Percentiles rank a stretch among this genome's conserved stretches.
phyloP scores from a whole-genome alignment of 2,888 invertebrate species.

The Amblyjoppa proteus region DNA sequence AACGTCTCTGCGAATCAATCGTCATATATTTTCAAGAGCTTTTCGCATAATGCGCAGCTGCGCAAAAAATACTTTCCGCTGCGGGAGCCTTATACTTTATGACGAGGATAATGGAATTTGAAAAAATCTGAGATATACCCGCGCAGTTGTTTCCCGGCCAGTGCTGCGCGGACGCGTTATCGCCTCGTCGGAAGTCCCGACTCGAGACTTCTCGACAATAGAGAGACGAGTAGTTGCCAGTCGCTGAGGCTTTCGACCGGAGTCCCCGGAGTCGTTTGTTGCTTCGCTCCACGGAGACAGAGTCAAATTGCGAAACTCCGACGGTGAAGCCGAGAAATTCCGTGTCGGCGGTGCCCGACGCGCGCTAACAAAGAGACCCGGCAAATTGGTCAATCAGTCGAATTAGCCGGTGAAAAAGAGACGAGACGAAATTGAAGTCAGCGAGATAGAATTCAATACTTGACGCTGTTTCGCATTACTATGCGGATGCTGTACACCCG shows the following conservation, averaged over 20 bases:
- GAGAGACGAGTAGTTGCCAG: constrained; percentile 20
- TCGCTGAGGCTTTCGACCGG: constrained; percentile 29
- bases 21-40: neutral
- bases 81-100: neutral
- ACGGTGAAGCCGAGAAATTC: constrained; percentile 17
- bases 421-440: constrained; percentile 26
- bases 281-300: constrained; percentile 39
- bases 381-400: constrained; percentile 47
- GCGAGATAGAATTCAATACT: constrained; percentile 7
- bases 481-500: neutral
- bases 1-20: neutral
- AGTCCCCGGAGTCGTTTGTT: constrained; percentile 41
- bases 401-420: constrained; percentile 41
- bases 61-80: neutral
- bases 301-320: constrained; percentile 48
- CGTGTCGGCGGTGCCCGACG: neutral
- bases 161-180: neutral
- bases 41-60: neutral
- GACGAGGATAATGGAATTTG: constrained; percentile 14
- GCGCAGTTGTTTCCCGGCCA: constrained; percentile 28
- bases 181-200: constrained; percentile 36
- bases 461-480: neutral
- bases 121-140: constrained; percentile 19
- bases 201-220: constrained; percentile 41
- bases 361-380: constrained; percentile 38